Conservation (phyloP, 2,797 vertebrate species). For the Mormyrus proboscirostris region DNA sequence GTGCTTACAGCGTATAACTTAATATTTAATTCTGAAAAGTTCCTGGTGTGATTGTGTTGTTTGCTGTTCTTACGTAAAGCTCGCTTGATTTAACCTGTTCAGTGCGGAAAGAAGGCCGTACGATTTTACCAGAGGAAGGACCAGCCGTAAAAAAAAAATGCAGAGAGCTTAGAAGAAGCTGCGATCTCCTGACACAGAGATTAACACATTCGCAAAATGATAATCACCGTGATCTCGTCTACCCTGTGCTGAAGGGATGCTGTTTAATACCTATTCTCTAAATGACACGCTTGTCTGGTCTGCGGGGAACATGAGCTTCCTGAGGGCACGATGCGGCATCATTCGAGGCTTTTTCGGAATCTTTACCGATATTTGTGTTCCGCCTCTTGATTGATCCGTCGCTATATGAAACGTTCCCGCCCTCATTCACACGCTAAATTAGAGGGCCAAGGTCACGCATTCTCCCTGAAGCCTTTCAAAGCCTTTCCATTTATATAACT, state of each 20-base stretch:
- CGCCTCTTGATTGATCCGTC: background rate
- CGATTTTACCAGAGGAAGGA: background rate
- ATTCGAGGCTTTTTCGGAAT: background rate
- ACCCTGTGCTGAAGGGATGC: background rate
- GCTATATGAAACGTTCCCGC: background rate
- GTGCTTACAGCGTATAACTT: background rate
- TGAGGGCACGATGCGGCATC: background rate
- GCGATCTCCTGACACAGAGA: background rate
- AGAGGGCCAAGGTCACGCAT: background rate
- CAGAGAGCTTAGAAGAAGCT: background rate
- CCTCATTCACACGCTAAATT: background rate
- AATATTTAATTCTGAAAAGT: background rate
- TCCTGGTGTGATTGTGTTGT: background rate
- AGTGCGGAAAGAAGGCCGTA: background rate
- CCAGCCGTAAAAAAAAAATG: background rate
- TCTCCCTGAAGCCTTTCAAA: background rate
- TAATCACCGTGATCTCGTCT: background rate
- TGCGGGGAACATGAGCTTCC: background rate
- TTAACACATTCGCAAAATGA: background rate
- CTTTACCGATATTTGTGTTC: conserved; percentile 3
- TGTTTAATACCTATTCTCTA: conserved; percentile 5
- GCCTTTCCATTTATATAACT: background rate
- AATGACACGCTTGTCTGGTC: background rate
- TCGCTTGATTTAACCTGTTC: background rate
- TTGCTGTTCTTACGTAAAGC: background rate